A percentile compares a stretch with the other conserved stretches of the same genome.
These are phyloP conservation scores for Helobdella robusta DNA, from an alignment of 2,888 invertebrate genomes.

Conservation along the genomic window DNA sequence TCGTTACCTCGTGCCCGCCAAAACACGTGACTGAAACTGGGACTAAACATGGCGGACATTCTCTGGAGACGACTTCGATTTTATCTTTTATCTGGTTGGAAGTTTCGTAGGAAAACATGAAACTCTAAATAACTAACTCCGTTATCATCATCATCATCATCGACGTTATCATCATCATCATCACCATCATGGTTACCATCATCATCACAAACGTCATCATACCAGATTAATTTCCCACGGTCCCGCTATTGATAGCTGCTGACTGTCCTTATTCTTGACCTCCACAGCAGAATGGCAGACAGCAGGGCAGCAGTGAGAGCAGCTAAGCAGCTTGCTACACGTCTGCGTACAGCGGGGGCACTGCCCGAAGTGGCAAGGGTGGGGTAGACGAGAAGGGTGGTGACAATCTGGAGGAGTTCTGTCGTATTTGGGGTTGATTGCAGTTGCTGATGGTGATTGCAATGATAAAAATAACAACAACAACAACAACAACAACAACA, in stretches of 20 bases:
- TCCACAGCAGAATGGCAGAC: conserved; percentile 45
- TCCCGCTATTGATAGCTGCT: conserved; percentile 37
- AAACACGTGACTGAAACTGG: conserved; percentile 55
- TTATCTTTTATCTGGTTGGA: conserved; percentile 11
- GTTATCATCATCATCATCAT: background rate
- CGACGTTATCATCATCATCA: background rate
- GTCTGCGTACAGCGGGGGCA: conserved; percentile 66
- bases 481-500: background rate
- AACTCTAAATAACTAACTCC: background rate
- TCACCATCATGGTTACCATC: background rate
- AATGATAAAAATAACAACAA: background rate
- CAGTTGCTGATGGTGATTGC: background rate
- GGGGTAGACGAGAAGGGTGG: conserved; percentile 63
- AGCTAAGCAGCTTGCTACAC: conserved; percentile 54
- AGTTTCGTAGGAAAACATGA: background rate
- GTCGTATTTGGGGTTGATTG: conserved; percentile 5
- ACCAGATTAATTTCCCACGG: conserved; percentile 50
- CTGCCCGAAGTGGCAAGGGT: conserved; percentile 59
- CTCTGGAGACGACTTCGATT: conserved; percentile 45
- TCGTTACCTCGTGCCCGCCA: conserved; percentile 50
- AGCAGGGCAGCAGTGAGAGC: conserved; percentile 43
- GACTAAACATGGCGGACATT: conserved; percentile 54
- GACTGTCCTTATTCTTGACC: conserved; percentile 36
- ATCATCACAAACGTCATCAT: background rate
- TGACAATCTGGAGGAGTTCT: conserved; percentile 72